These are phyloP conservation scores for Tragelaphus oryx DNA, from an alignment of 2,797 vertebrate species.

Conservation along the genomic window DNA sequence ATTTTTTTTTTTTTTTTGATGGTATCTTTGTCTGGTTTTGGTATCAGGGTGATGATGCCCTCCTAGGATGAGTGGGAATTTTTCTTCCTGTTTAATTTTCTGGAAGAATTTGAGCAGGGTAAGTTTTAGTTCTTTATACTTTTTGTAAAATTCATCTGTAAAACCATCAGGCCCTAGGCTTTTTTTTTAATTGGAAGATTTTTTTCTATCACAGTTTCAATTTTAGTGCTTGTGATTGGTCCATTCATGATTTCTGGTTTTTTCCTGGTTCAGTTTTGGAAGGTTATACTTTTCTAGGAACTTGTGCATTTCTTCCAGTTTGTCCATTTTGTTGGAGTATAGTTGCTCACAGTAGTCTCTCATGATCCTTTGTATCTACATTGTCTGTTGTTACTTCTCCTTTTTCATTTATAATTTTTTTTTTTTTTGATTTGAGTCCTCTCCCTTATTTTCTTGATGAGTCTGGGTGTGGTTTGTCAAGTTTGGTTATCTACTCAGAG, in stretches of 20 bases:
- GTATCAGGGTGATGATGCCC: background rate
- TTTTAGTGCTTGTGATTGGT: background rate
- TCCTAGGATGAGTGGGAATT: background rate
- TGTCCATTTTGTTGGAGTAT: background rate
- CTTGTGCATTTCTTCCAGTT: background rate
- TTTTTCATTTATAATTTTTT: background rate
- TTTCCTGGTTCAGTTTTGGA: background rate
- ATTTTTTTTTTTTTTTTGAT: background rate
- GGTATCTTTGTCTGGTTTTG: background rate
- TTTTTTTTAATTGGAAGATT: background rate
- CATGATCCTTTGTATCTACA: background rate
- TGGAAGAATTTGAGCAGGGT: background rate
- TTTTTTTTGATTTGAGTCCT: background rate
- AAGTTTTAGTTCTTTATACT: background rate
- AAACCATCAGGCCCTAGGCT: background rate
- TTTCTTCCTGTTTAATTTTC: background rate
- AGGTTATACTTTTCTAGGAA: background rate
- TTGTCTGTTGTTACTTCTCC: background rate
- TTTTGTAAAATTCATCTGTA: background rate
- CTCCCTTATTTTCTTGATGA: background rate
- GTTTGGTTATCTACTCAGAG: background rate
- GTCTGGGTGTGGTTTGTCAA: background rate
- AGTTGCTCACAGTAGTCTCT: background rate
- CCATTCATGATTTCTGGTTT: background rate
- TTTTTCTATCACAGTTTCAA: background rate